phyloP scores from a whole-genome alignment of 2,113 vertebrate genomes.

The Nymphicus hollandicus region DNA sequence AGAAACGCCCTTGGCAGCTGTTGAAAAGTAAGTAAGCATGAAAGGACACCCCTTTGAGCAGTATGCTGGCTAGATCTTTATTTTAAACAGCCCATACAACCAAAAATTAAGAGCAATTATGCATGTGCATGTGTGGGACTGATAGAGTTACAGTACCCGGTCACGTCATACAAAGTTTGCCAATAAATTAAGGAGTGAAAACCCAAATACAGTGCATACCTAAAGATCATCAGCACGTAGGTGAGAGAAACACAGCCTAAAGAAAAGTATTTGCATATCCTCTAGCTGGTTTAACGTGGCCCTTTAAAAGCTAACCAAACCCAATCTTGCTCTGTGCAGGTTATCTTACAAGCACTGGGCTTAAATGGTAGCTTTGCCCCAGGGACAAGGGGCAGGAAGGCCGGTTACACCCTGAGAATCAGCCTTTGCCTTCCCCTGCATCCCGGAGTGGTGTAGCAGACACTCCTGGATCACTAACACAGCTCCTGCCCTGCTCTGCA shows the following conservation, averaged over 20 bases:
- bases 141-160: not conserved
- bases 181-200: conserved; percentile 47
- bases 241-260: conserved; percentile 14
- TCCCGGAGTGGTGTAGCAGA: not conserved
- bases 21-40: not conserved
- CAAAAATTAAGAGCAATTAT: conserved; percentile 29
- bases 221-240: conserved; percentile 34
- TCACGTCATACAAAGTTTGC: not conserved
- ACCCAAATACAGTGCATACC: conserved; percentile 41
- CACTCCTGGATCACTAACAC: not conserved
- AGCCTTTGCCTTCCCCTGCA: not conserved
- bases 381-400: not conserved
- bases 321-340: not conserved
- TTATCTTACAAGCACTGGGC: not conserved
- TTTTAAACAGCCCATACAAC: conserved; percentile 45
- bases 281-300: not conserved
- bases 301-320: conserved; percentile 27
- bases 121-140: not conserved
- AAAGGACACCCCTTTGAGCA: not conserved
- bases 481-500: not conserved
- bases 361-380: not conserved
- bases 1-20: not conserved
- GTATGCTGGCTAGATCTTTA: conserved; percentile 37
- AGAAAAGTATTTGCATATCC: conserved; percentile 35
- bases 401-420: not conserved